Base-by-base conservation (phyloP, 1,140 invertebrate genomes). In the Drosophila nigrodunni region DNA sequence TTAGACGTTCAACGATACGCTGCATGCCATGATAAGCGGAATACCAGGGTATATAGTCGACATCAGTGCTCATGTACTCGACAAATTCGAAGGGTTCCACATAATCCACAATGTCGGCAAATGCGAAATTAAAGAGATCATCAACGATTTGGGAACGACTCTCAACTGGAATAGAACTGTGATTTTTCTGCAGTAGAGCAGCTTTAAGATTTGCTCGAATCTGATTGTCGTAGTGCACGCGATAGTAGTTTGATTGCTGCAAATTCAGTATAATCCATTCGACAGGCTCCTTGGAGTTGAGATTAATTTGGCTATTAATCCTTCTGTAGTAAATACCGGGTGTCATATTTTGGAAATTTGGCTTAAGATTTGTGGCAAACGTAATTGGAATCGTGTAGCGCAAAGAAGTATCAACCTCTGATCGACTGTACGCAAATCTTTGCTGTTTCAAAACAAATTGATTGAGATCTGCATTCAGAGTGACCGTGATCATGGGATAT, bases 121-220 rank as follows among this genome's bases (percentile, higher is more conserved):
- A 92, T 0, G 95, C 95, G 49, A 97, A 93, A 74, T 95, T 95
- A 59, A 96, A 95, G 2, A 95, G 93, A 91, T 97, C 97, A 78
- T 97, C 96, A 1, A 97, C 90, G 1, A 97, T 92, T 81, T 97
- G 96, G 0, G 96, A 96, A 61, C 96, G 93, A 93, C 97, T 97
- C 4, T 96, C 91, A 0, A 94, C 78, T 50, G 95, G 93, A 67
- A 97, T 96, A 2, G 77, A 82, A 2, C 87, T 75, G 73, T 93
- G 93, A 30, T 93, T 76, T 0, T 74, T 62, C 21, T 72, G 80
- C 1, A 75, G 69, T 7, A 95, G 71, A 6, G 93, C 93, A 2
- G 60, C 58, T 0, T 91, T 90, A 7, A 95, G 83, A 2, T 92
- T 91, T 2, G 78, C 41, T 93, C 94, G 94, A 70, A 95, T 94